Conservation (phyloP, 2,888 invertebrate genomes). For the Spodoptera littoralis region DNA sequence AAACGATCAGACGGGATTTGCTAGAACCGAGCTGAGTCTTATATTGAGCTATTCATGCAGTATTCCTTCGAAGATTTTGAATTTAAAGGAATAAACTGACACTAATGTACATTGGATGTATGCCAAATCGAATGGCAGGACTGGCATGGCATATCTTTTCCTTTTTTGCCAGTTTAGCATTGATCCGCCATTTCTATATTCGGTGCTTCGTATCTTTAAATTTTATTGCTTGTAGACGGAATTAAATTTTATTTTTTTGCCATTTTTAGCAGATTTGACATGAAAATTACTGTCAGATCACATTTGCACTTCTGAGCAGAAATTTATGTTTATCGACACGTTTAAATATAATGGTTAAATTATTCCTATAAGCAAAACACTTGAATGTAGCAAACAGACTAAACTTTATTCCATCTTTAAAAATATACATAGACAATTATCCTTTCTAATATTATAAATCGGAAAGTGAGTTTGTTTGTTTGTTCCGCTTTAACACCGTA, state of each 20-base stretch:
- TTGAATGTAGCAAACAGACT: too few relatives aligned
- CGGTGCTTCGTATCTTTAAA: conserved; percentile 40
- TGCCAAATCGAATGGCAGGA: conserved; percentile 71
- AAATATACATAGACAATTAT: too few relatives aligned
- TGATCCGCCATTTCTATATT: conserved; percentile 31
- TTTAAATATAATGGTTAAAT: too few relatives aligned
- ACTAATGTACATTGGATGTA: conserved; percentile 75
- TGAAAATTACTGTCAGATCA: too few relatives aligned
- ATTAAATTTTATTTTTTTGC: conserved; percentile 6
- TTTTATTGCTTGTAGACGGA: conserved; percentile 25
- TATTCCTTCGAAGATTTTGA: conserved; percentile 65
- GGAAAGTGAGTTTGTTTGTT: too few relatives aligned
- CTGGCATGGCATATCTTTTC: conserved; percentile 57
- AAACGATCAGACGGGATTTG: neutral
- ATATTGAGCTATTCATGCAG: conserved; percentile 13
- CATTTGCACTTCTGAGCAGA: too few relatives aligned
- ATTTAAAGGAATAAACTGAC: conserved; percentile 76
- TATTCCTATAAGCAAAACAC: too few relatives aligned
- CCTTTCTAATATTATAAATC: too few relatives aligned
- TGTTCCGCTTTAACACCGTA: too few relatives aligned
- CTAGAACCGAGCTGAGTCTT: conserved; percentile 47
- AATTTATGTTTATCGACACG: too few relatives aligned
- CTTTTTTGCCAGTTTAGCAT: conserved; percentile 47
- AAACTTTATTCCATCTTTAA: too few relatives aligned
- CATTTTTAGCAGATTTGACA: too few relatives aligned